Evolutionary conservation across 2,888 invertebrate species (phyloP), one percentile per base, ranked within the genome.

Genomic region (Pogonocherus hispidulus): DNA sequence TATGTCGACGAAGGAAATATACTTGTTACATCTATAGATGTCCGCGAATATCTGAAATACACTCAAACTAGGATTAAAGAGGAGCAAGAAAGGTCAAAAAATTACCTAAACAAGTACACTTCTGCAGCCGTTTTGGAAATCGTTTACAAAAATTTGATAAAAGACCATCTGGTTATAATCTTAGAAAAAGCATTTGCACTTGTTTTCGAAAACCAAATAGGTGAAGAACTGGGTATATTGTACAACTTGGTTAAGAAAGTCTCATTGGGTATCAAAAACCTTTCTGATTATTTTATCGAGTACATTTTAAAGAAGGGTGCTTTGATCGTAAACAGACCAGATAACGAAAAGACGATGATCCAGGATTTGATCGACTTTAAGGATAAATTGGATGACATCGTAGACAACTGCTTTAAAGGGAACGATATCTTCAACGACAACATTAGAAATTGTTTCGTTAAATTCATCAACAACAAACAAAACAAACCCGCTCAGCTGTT

Each of bases 401-500:
- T 98, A 27, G 88, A 85, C 71, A 90, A 89, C 3, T 98, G 98
- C 87, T 99, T 99, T 87, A 91, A 92, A 81, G 90, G 91, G 78
- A 95, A 97, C 84, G 94, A 95, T 80, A 64, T 68, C 16, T 98
- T 97, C 87, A 89, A 93, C 1, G 96, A 97, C 85, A 93, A 95
- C 57, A 90, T 98, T 83, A 91, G 95, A 60, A 97, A 98, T 85
- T 95, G 97, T 19, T 99, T 99, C 86, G 98, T 98, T 86, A 91
- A 92, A 84, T 98, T 98, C 83, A 95, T 99, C 77, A 99, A 99
- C 87, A 95, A 95, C 85, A 88, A 98, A 73, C 94, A 96, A 76
- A 98, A 98, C 84, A 98, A 98, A 85, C 98, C 98, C 0, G 99
- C 99, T 0, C 98, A 99, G 87, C 90, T 98, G 46, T 96, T 99